phyloP scores from a whole-genome alignment of 2,113 vertebrate genomes.

The Salvelinus fontinalis region DNA sequence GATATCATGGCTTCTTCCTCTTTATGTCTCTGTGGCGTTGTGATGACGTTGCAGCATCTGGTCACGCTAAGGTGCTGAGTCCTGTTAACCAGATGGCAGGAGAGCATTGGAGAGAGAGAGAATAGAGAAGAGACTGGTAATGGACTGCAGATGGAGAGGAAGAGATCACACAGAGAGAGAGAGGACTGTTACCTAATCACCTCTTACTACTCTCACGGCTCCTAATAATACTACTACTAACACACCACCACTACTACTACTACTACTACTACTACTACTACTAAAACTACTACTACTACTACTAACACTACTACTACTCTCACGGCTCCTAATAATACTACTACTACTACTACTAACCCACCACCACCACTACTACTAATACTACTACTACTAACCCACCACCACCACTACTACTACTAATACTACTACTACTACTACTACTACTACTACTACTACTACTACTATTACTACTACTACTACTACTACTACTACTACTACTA shows the following conservation, averaged over 20 bases:
- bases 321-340: neutral
- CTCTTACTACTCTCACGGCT: slow-evolving; percentile 6
- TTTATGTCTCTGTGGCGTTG: slow-evolving; percentile 59
- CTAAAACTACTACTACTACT: too few species aligned
- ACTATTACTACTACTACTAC: neutral
- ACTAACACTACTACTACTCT: too few species aligned
- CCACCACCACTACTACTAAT: neutral
- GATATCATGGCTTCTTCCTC: slow-evolving; percentile 64
- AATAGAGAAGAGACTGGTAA: slow-evolving; percentile 63
- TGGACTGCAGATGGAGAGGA: slow-evolving; percentile 70
- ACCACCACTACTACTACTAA: neutral
- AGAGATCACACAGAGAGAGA: slow-evolving; percentile 51
- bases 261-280: too few species aligned
- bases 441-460: neutral
- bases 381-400: neutral
- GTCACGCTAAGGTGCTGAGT: slow-evolving; percentile 66
- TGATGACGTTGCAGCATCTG: slow-evolving; percentile 60
- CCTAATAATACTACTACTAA: neutral
- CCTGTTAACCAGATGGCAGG: slow-evolving; percentile 70
- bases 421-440: neutral
- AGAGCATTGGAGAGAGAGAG: slow-evolving; percentile 63
- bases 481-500: neutral
- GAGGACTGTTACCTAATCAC: slow-evolving; percentile 29
- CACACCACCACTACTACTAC: too few species aligned
- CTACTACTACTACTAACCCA: neutral